Percentiles rank a stretch among this genome's conserved stretches.
These are phyloP conservation scores for Triops longicaudatus DNA, from an alignment of 1,140 invertebrate species.

Conservation along the genomic window DNA sequence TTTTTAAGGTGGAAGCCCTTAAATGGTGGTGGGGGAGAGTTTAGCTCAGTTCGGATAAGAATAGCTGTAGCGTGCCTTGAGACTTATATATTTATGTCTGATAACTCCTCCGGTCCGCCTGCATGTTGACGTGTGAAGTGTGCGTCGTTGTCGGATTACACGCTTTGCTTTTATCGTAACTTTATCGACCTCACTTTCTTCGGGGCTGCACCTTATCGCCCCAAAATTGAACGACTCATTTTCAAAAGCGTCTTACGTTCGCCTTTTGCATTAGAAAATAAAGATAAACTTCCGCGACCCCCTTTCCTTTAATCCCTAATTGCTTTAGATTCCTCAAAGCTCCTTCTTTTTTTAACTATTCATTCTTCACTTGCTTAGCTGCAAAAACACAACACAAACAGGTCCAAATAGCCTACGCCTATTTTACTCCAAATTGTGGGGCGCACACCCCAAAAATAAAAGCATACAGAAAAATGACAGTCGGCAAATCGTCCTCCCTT, in stretches of 20 bases:
- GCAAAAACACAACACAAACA: neutral
- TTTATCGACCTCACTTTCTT: neutral
- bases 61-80: neutral
- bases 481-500: neutral
- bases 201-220: neutral
- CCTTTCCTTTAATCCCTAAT: no score
- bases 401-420: neutral
- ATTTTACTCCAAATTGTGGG: neutral
- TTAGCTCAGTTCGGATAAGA: neutral
- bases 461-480: neutral
- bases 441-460: neutral
- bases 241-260: neutral
- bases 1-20: neutral
- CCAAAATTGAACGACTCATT: neutral
- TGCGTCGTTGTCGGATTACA: constrained; percentile 10
- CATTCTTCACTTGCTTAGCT: neutral
- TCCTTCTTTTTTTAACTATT: neutral
- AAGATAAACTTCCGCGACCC: no score
- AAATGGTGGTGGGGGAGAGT: neutral
- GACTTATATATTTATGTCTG: constrained; percentile 13
- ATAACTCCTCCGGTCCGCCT: neutral
- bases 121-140: constrained; percentile 14
- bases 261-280: neutral
- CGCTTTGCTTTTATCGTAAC: constrained; percentile 13
- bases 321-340: neutral